Evolutionary conservation across 1,140 invertebrate genomes (phyloP).

Genomic region (Bursaphelenchus mucronatus): DNA sequence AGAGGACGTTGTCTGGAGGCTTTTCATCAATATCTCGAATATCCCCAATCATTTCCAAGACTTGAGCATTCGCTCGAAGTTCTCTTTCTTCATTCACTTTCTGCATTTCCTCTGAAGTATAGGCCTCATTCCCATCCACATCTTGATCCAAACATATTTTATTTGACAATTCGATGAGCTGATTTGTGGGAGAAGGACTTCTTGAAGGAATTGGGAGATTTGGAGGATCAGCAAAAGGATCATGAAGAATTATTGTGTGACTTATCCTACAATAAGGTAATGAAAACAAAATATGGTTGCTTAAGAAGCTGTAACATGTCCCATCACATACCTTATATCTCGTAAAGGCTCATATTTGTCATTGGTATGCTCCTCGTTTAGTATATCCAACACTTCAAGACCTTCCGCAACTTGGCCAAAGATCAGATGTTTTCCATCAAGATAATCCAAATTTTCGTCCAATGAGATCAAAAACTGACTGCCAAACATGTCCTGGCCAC

Average conservation of each 20-base stretch:
- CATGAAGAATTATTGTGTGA: conserved; percentile 91
- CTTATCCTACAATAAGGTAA: conserved; percentile 72
- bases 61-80: conserved; percentile 89
- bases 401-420: conserved; percentile 94
- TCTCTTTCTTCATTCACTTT: conserved; percentile 85
- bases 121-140: conserved; percentile 83
- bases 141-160: conserved; percentile 89
- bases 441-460: conserved; percentile 77
- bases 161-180: conserved; percentile 73
- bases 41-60: conserved; percentile 97
- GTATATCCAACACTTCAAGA: conserved; percentile 76
- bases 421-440: conserved; percentile 89
- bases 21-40: conserved; percentile 91
- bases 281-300: background rate
- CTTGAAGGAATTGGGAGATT: conserved; percentile 73
- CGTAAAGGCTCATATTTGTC: conserved; percentile 82
- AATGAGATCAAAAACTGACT: conserved; percentile 93
- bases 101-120: conserved; percentile 75
- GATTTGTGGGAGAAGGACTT: conserved; percentile 80
- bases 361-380: conserved; percentile 93
- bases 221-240: conserved; percentile 85
- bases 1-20: conserved; percentile 96
- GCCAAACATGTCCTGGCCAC: conserved; percentile 83
- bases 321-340: conserved; percentile 71
- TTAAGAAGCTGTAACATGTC: background rate